Percentiles rank a stretch among this genome's conserved stretches.
Evolutionary conservation across 2,888 invertebrate genomes (phyloP).

Genomic region (Drosophila hamatofila): DNA sequence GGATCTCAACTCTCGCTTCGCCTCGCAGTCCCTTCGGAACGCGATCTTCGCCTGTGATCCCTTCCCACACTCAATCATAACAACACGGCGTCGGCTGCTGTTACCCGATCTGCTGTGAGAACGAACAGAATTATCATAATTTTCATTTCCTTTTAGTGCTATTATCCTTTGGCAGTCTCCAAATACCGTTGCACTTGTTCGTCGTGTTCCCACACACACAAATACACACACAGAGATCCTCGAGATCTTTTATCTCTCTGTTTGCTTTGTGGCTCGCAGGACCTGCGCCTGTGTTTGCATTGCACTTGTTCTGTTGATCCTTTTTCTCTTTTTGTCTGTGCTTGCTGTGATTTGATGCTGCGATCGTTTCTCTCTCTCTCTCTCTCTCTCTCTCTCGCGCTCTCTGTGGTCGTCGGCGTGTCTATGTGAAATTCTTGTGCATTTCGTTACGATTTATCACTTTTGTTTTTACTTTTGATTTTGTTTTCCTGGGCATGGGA

Average conservation of each 20-base stretch:
- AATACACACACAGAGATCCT: constrained; percentile 36
- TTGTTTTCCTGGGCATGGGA: constrained; percentile 46
- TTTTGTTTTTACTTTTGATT: constrained; percentile 78
- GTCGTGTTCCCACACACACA: constrained; percentile 67
- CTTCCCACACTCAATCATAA: constrained; percentile 77
- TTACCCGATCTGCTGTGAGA: constrained; percentile 79
- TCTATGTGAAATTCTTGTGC: constrained; percentile 41
- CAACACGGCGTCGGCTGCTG: constrained; percentile 46
- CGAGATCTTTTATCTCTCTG: constrained; percentile 74
- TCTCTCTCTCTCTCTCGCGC: neutral
- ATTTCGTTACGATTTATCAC: constrained; percentile 71
- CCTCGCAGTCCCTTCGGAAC: neutral
- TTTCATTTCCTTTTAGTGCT: constrained; percentile 78
- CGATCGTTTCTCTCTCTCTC: constrained; percentile 9
- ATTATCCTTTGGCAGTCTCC: constrained; percentile 76
- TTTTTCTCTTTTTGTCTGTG: constrained; percentile 49
- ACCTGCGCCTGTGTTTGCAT: constrained; percentile 70
- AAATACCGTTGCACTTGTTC: constrained; percentile 79
- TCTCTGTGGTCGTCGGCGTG: constrained; percentile 16
- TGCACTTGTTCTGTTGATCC: constrained; percentile 74
- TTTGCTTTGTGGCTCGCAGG: constrained; percentile 55
- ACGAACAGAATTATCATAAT: constrained; percentile 76
- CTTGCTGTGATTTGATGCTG: constrained; percentile 79
- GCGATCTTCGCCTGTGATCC: constrained; percentile 20
- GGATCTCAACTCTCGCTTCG: constrained; percentile 24